A percentile compares a stretch with the other conserved stretches of the same genome.
Evolutionary conservation across 2,888 invertebrate species (phyloP).

Genomic region (Tolmerus cingulatus): DNA sequence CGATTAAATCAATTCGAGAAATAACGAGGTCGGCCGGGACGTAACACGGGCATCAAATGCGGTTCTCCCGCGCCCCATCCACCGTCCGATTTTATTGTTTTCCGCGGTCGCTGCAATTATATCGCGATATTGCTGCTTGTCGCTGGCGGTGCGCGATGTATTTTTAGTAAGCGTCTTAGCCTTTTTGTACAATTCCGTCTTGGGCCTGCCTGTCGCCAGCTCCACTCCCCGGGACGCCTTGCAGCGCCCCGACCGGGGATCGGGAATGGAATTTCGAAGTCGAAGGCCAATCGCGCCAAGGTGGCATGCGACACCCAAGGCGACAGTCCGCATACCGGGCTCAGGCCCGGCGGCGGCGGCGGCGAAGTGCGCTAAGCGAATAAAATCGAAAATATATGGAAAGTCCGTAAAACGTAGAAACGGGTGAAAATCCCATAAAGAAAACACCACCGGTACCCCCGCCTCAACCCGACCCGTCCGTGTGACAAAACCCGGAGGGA

Average conservation of each 20-base stretch:
- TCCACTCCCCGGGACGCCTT: background rate
- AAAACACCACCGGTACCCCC: background rate
- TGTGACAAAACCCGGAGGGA: background rate
- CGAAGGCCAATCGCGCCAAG: conserved; percentile 26
- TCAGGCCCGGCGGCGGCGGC: background rate
- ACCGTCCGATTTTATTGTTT: background rate
- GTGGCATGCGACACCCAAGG: background rate
- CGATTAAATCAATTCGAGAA: conserved; percentile 41
- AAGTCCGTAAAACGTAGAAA: background rate
- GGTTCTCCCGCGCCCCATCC: background rate
- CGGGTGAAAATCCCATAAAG: background rate
- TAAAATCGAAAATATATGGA: background rate
- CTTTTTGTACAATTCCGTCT: background rate
- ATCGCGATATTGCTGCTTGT: background rate
- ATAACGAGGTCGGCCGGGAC: background rate
- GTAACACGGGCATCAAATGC: background rate
- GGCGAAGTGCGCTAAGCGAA: background rate
- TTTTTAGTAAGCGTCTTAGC: background rate
- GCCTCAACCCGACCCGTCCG: background rate
- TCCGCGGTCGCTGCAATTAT: conserved; percentile 3
- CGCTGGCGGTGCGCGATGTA: background rate
- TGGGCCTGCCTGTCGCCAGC: background rate
- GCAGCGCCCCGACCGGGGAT: background rate
- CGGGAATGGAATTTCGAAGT: conserved; percentile 28
- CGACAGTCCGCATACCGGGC: background rate